Conservation (phyloP, 2,797 vertebrate genomes). For the Pygocentrus nattereri region DNA sequence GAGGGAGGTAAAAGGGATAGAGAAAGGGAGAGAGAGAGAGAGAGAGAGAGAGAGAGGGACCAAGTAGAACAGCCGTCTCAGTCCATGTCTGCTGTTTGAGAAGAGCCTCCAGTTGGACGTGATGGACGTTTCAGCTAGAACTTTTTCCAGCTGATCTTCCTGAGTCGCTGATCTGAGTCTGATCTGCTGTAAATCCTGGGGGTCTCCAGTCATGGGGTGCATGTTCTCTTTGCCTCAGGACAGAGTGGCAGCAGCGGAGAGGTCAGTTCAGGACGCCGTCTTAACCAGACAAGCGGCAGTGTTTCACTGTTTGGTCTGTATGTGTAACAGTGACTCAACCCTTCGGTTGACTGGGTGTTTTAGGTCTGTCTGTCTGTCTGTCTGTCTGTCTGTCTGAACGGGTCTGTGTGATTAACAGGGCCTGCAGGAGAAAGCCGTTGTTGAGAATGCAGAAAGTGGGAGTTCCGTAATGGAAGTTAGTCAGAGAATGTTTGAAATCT, state of each 20-base stretch:
- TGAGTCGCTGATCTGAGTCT: not conserved
- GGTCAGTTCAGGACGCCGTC: conserved; percentile 39
- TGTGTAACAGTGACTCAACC: conserved; percentile 1
- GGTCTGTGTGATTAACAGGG: not conserved
- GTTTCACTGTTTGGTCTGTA: not conserved
- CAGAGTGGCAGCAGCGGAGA: conserved; percentile 53
- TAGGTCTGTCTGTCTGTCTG: not conserved
- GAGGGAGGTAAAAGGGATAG: not conserved
- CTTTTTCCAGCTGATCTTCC: not conserved
- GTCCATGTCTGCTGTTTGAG: conserved; percentile 11
- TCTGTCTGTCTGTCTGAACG: conserved; percentile 1
- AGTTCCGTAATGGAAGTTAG: not conserved
- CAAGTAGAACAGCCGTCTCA: conserved; percentile 3
- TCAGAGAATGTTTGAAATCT: not conserved
- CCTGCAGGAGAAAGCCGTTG: not conserved
- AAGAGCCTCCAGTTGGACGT: conserved; percentile 21
- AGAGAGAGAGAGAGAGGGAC: not conserved
- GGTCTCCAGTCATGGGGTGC: conserved; percentile 47
- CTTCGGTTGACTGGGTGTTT: not conserved
- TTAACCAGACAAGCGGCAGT: not conserved
- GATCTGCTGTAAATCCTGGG: not conserved
- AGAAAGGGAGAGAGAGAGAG: too few relatives aligned
- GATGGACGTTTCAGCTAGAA: not conserved
- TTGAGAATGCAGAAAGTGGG: conserved; percentile 1
- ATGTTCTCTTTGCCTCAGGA: conserved; percentile 52